A percentile compares a stretch with the other conserved stretches of the same genome.
These are phyloP conservation scores for Periophthalmus magnuspinnatus DNA, from an alignment of 2,797 vertebrate species.

Conservation along the genomic window DNA sequence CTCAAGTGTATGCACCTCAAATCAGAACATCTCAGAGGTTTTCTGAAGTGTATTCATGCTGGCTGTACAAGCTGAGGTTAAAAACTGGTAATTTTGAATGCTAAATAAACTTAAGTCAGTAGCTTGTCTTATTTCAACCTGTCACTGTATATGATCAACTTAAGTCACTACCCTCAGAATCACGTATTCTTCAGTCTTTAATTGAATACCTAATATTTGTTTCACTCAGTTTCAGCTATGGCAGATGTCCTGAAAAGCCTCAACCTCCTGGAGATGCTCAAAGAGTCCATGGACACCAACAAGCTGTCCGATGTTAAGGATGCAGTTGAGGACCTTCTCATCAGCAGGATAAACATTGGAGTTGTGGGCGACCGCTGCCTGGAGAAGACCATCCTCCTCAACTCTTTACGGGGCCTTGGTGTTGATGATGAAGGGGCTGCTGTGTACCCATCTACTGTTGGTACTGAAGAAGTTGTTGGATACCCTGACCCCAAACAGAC, in stretches of 20 bases:
- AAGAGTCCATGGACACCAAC: constrained; percentile 74
- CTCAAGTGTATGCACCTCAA: background rate
- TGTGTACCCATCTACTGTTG: constrained; percentile 24
- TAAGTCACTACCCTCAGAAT: background rate
- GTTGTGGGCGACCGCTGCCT: constrained; percentile 58
- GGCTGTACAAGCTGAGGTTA: background rate
- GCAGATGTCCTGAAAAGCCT: constrained; percentile 69
- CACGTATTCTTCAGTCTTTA: no score
- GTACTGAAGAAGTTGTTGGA: constrained; percentile 55
- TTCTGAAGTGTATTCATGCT: background rate
- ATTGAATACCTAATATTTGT: background rate
- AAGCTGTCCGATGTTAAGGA: constrained; percentile 74
- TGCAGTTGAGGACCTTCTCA: constrained; percentile 76
- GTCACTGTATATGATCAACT: background rate
- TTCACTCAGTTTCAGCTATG: constrained; percentile 53
- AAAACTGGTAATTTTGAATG: background rate
- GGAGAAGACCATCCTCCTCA: constrained; percentile 68
- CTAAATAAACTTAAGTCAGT: background rate
- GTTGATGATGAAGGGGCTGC: constrained; percentile 62
- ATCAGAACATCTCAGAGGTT: background rate
- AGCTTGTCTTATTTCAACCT: background rate
- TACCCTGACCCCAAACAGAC: constrained; percentile 70
- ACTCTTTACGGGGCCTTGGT: constrained; percentile 69
- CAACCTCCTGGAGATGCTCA: constrained; percentile 73
- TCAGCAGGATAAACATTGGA: constrained; percentile 74